These are phyloP conservation scores for Cygnus buccinator DNA, from an alignment of 2,113 vertebrate species.

Conservation along the genomic window DNA sequence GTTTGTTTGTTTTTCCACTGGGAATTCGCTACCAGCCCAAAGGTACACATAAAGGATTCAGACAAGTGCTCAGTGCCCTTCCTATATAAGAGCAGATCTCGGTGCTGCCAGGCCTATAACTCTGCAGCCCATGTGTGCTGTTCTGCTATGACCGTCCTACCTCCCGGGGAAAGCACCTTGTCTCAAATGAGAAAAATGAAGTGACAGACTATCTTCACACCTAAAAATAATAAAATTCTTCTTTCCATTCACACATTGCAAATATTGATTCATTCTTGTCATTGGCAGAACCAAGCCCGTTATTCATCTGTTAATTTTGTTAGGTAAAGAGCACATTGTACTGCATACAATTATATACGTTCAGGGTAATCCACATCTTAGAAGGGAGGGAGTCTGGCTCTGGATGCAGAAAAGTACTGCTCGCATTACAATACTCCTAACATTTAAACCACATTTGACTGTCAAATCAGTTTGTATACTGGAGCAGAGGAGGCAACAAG, in stretches of 20 bases:
- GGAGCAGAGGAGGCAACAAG: neutral
- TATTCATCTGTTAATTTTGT: neutral
- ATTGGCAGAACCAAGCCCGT: neutral
- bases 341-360: neutral
- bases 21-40: neutral
- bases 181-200: neutral
- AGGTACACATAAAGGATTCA: neutral
- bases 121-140: accelerated
- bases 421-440: neutral
- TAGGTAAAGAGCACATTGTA: neutral
- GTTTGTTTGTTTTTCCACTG: too few relatives aligned
- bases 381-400: neutral
- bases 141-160: neutral
- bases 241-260: neutral
- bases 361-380: neutral
- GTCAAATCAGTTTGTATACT: neutral
- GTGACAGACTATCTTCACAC: neutral
- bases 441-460: neutral
- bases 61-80: neutral
- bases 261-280: neutral
- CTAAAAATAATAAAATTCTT: neutral
- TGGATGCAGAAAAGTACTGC: neutral
- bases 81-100: neutral
- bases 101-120: neutral
- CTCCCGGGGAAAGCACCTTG: accelerated